Evolutionary conservation across 1,140 invertebrate species (phyloP).

Genomic region (Zelostemma sp.): DNA sequence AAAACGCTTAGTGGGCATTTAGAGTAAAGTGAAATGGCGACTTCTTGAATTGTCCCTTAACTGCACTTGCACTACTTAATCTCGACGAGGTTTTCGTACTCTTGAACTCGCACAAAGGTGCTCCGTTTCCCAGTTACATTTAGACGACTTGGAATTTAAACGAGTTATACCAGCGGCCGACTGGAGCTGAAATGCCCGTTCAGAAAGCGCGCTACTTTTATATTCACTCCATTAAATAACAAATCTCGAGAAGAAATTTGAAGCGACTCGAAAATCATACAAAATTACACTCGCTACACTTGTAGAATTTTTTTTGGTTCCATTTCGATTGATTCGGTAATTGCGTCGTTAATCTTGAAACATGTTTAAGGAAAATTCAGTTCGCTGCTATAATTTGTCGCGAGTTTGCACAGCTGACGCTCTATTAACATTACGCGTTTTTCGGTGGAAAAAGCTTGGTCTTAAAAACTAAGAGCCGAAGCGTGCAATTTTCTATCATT

Average conservation of each 20-base stretch:
- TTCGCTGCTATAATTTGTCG: no score
- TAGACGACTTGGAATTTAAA: constrained; percentile 6
- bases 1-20: constrained; percentile 20
- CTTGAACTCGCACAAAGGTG: constrained; percentile 8
- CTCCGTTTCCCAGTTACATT: constrained; percentile 13
- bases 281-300: background rate
- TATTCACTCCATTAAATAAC: no score
- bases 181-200: constrained; percentile 13
- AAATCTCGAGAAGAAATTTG: constrained; percentile 4
- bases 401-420: no score
- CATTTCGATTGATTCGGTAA: no score
- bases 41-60: constrained; percentile 28
- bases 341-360: no score
- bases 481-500: no score
- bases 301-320: background rate
- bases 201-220: constrained; percentile 7
- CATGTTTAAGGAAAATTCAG: no score
- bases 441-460: no score
- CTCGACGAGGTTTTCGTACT: constrained; percentile 21
- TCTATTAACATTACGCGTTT: no score
- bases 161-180: background rate
- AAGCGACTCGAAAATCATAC: constrained; percentile 6
- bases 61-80: constrained; percentile 32
- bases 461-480: no score
- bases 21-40: constrained; percentile 4